These are phyloP conservation scores for Excalfactoria chinensis DNA, from an alignment of 2,113 vertebrate species.

Conservation along the genomic window DNA sequence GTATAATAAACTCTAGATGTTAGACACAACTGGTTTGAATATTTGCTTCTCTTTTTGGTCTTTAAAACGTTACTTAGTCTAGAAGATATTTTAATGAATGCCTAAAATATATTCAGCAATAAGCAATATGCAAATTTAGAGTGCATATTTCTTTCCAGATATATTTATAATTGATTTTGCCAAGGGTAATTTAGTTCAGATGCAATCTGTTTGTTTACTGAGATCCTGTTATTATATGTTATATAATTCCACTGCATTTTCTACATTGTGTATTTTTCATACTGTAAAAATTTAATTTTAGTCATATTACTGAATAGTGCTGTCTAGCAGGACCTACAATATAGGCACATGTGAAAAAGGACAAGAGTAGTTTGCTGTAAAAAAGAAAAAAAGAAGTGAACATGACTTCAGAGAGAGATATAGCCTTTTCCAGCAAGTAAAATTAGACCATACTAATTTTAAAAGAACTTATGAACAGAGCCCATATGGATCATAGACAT, in stretches of 20 bases:
- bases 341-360: neutral
- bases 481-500: neutral
- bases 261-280: constrained; percentile 4
- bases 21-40: constrained; percentile 52
- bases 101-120: constrained; percentile 53
- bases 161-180: constrained; percentile 55
- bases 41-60: constrained; percentile 34
- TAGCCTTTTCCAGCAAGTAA: neutral
- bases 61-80: constrained; percentile 54
- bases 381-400: neutral
- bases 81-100: constrained; percentile 54
- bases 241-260: neutral
- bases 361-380: neutral
- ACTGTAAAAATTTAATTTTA: constrained; percentile 23
- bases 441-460: no score
- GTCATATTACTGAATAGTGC: neutral
- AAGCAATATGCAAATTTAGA: constrained; percentile 52
- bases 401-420: neutral
- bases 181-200: constrained; percentile 25
- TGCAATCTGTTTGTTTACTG: neutral
- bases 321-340: neutral
- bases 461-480: neutral
- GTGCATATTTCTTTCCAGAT: constrained; percentile 29
- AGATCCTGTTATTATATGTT: constrained; percentile 8
- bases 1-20: constrained; percentile 30